These are phyloP conservation scores for Phymanthus crucifer DNA, from an alignment of 92 coral and sea anemone genomes.

Conservation along the genomic window DNA sequence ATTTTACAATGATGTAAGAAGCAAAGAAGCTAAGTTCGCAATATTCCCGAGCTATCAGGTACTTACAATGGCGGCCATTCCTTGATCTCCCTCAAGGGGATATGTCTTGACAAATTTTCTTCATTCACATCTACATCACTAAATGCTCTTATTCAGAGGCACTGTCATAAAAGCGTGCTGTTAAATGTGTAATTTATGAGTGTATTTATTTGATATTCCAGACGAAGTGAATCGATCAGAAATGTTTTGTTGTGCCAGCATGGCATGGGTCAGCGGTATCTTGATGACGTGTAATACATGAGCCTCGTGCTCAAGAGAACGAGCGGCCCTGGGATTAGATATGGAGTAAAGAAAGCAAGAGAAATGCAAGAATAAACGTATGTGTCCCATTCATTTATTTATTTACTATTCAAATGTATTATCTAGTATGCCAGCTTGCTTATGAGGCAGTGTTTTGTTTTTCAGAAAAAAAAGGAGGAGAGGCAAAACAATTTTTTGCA, in stretches of 20 bases:
- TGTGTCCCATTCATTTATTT: no score
- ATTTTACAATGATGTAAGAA: not conserved
- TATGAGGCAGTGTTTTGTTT: no score
- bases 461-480: no score
- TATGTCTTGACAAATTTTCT: not conserved
- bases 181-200: not conserved
- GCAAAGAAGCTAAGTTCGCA: no score
- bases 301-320: not conserved
- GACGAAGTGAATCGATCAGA: not conserved
- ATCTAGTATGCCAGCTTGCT: no score
- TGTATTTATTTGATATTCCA: not conserved
- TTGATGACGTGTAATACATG: not conserved
- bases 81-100: not conserved
- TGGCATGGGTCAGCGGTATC: constrained; percentile 35
- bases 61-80: constrained; percentile 6
- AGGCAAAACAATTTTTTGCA: no score
- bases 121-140: not conserved
- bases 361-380: no score
- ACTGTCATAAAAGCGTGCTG: not conserved
- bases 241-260: constrained; percentile 20
- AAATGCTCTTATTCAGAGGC: not conserved
- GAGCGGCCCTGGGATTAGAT: constrained; percentile 9
- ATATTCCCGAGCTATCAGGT: not conserved
- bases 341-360: no score
- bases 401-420: no score